Evolutionary conservation across 30 jellyfish, hydroid and myxozoan genomes (phyloP).

Genomic region (Hydra vulgaris): DNA sequence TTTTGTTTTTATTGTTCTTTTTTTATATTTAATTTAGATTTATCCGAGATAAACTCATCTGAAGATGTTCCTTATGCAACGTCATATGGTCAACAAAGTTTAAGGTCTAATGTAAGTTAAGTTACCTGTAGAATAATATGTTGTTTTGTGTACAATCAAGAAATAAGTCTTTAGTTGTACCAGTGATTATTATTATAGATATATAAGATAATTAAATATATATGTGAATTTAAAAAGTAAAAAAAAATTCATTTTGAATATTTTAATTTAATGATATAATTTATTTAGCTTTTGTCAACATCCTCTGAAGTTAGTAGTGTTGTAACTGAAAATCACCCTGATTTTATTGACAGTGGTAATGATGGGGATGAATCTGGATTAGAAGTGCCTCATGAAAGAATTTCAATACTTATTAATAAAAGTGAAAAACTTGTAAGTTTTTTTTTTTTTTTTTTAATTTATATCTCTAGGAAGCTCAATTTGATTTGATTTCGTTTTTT

Average conservation of each 20-base stretch:
- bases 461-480: too few species aligned
- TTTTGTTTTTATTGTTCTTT: too few species aligned
- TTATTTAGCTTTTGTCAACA: slow-evolving; percentile 5
- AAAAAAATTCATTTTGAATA: neutral
- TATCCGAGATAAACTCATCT: neutral
- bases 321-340: neutral
- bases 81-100: neutral
- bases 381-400: slow-evolving; percentile 20
- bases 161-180: neutral
- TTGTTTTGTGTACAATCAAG: too few species aligned
- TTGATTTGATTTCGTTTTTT: neutral
- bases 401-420: neutral
- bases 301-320: slow-evolving; percentile 20
- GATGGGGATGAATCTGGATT: slow-evolving; percentile 53
- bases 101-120: neutral
- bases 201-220: too few species aligned
- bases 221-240: too few species aligned
- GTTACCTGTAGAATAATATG: too few species aligned
- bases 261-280: too few species aligned
- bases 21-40: neutral
- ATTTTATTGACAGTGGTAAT: slow-evolving; percentile 43
- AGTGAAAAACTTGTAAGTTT: neutral
- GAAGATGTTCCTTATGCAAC: neutral
- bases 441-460: too few species aligned
- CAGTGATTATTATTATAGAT: too few species aligned